Base-by-base conservation (phyloP, 1,140 invertebrate species). In the Apis cerana region DNA sequence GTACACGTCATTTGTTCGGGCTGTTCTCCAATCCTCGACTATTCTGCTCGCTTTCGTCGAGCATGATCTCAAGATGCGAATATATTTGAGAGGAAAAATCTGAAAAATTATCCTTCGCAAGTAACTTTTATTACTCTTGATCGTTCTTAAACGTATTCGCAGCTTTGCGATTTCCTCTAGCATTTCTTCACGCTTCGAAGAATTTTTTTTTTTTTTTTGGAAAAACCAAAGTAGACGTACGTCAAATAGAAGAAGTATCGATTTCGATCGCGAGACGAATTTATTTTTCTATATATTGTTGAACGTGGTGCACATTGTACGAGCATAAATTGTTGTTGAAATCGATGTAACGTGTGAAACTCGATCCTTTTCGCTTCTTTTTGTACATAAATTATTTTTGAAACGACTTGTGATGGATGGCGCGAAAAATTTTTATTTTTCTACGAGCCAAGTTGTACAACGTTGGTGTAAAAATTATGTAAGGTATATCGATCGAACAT, bases 371-470 rank as follows among this genome's bases (percentile, higher is more conserved):
- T n/a, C n/a, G n/a, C 15, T 15, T 27, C 9, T 79, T 23, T 58
- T 68, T 17, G 64, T 59, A n/a, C 27, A 8, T 71, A 62, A 10
- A 67, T 56, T 56, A 21, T 67, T 21, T 27, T 56, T 68, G 13
- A 21, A 12, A 52, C 21, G 56, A 43, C 48, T 69, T 50, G 2
- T 13, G 27, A 19, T 50, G 12, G 27, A 33, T 12, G 19, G 21
- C 17, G 50, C 23, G 59, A 56, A 15, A 43, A 59, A 54, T 48
- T 79, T 70, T 62, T 79, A 75, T 81, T 65, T 81, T 79, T 65
- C 59, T 58, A 68, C n/a, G 27, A 65, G 19, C 8, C 54, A 61
- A 17, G n/a, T 23, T 12, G 59, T 27, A 27, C 59, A 27, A 13
- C 1, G n/a, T 59, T 23, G 10, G n/a, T 17, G 12, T 50, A 8